Base-by-base conservation (phyloP, 2,888 invertebrate genomes). In the Sinelater perroti region DNA sequence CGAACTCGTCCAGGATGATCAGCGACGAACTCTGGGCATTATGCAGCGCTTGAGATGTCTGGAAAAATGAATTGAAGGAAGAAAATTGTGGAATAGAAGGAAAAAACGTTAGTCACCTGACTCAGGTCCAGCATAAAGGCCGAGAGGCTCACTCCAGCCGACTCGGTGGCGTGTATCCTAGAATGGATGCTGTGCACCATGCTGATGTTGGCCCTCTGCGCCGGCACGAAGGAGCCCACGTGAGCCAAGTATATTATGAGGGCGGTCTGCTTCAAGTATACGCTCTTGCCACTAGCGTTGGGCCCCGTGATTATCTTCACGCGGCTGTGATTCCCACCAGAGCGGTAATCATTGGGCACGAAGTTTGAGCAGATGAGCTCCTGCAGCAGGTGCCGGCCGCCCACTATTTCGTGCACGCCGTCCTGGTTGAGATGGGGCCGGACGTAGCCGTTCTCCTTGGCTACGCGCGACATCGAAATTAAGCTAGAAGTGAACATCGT, bases 271-370 rank as follows among this genome's bases (percentile, higher is more conserved):
- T 95, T 95, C 71, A 97, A 81, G 75, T 92, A 97, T 18, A 95
- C 87, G 58, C 93, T 95, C 78, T 97, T 97, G 1, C 97, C 97
- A 70, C 93, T 91, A 1, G 92, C 88, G 77, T 96, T 97, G 0
- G 96, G 93, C 0, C 95, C 96, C 0, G 93, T 93, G 3, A 96
- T 79, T 42, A 97, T 83, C 73, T 90, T 91, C 16, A 95, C 83
- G 7, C 80, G 77, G 10, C 84, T 84, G 1, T 54, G 17, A 4
- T 80, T 78, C 0, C 75, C 75, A 3, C 85, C 84, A 50, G 89
- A 89, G 55, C 77, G 72, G 4, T 85, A 82, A 70, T 90, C 85
- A 74, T 95, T 95, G 0, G 91, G 83, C 2, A 94, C 89, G 72
- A 88, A 91, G 62, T 81, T 82, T 50, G 84, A 80, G 16, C 84